Evolutionary conservation across 2,797 vertebrate species (phyloP).

Genomic region (Myripristis murdjan): DNA sequence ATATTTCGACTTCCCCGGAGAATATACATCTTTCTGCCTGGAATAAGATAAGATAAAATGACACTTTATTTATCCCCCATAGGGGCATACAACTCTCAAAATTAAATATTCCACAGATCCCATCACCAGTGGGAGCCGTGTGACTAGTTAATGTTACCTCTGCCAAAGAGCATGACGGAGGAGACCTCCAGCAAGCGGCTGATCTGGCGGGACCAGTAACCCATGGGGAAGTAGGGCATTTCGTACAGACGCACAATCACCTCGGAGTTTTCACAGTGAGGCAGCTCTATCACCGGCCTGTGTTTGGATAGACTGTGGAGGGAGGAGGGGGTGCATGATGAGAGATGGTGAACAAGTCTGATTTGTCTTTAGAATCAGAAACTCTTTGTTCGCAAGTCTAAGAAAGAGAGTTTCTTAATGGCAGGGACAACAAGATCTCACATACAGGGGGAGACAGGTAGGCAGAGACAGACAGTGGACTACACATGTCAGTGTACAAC

Average conservation of each 20-base stretch:
- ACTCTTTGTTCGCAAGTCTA: no score
- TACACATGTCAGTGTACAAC: no score
- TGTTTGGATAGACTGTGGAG: constrained; percentile 91
- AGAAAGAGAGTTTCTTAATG: no score
- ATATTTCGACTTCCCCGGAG: no score
- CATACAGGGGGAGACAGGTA: no score
- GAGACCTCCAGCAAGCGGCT: constrained; percentile 94
- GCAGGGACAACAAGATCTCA: no score
- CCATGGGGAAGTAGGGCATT: constrained; percentile 98
- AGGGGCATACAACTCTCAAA: background rate
- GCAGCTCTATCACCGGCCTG: constrained; percentile 94
- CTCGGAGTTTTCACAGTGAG: constrained; percentile 96
- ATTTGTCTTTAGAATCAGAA: background rate
- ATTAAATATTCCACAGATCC: background rate
- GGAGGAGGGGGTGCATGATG: background rate
- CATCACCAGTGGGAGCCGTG: background rate
- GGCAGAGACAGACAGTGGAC: no score
- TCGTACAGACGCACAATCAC: constrained; percentile 94
- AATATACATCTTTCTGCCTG: no score
- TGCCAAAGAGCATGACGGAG: constrained; percentile 89
- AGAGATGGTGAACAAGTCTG: background rate
- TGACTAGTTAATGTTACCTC: constrained; percentile 82
- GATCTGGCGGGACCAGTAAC: constrained; percentile 96
- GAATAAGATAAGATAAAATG: no score
- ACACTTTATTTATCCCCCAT: no score